Evolutionary conservation across 2,113 vertebrate genomes (phyloP), one percentile per base, ranked within the genome.

Genomic region (Asarcornis scutulata): DNA sequence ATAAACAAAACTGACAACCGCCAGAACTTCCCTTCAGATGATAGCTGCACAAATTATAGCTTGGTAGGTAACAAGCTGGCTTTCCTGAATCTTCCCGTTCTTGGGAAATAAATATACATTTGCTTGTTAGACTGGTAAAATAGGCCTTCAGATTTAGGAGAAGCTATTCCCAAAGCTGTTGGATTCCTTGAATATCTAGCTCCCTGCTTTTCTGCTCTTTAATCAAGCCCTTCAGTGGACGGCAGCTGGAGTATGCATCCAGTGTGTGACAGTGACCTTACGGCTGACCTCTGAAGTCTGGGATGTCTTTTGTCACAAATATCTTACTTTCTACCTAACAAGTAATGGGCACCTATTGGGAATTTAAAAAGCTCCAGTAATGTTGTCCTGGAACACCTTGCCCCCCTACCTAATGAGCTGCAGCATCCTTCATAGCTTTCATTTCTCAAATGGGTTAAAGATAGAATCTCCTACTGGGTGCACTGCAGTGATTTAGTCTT

Each of bases 311-410:
- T 11, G 3, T 92, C 71, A 86, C 75, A 81, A 64, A 81, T 63
- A 86, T 1, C 36, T 22, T 86, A 13, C 72, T 95, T 91, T 91
- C 23, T 78, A 3, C 34, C 75, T 77, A 25, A 58, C 52, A 71
- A 8, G 68, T 95, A 95, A 91, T 59, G 66, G 89, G 78, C 78
- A 36, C 84, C 91, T 83, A 58, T 74, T 62, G 94, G 62, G 89
- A 74, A 11, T 88, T 71, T 80, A 56, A 93, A 85, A 93, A 91
- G 82, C 36, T 13, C 27, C 3, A 32, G 31, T 85, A 26, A 36
- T 31, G 66, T 72, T 85, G 83, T 74, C 87, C 85, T 83, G 68
- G 59, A 89, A 67, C 59, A n/a, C 42, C 78, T 84, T 60, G 42
- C 56, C 38, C 56, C 84, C 50, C 13, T 40, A 27, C 2, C 75